These are phyloP conservation scores for Phyto melanocephala DNA, from an alignment of 2,888 invertebrate genomes.

Conservation along the genomic window DNA sequence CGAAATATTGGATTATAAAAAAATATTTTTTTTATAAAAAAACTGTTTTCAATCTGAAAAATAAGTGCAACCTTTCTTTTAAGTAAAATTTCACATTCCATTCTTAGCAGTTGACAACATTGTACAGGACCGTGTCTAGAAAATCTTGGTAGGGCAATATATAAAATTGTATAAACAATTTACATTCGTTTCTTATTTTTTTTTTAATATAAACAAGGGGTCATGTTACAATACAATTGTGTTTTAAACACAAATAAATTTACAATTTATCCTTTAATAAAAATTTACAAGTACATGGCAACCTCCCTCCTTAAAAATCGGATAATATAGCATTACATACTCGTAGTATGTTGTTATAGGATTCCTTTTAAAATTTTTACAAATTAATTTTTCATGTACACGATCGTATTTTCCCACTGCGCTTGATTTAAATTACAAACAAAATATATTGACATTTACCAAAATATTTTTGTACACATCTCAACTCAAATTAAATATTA, in stretches of 20 bases:
- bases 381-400: background rate
- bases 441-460: slow-evolving; percentile 32
- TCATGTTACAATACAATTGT: background rate
- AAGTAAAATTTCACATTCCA: no score
- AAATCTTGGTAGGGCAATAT: no score
- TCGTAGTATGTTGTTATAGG: background rate
- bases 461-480: background rate
- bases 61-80: no score
- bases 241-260: background rate
- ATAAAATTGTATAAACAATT: no score
- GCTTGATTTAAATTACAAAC: slow-evolving; percentile 52
- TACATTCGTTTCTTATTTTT: no score
- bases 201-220: no score
- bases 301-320: background rate
- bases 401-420: background rate
- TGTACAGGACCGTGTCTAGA: no score
- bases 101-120: no score
- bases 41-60: no score
- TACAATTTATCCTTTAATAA: background rate
- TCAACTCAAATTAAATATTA: background rate
- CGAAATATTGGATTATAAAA: no score
- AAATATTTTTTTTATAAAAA: no score
- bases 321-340: background rate
- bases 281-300: no score
- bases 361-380: background rate